Evolutionary conservation across 2,113 vertebrate species (phyloP), one percentile per base, ranked within the genome.

Genomic region (Clinocottus analis): DNA sequence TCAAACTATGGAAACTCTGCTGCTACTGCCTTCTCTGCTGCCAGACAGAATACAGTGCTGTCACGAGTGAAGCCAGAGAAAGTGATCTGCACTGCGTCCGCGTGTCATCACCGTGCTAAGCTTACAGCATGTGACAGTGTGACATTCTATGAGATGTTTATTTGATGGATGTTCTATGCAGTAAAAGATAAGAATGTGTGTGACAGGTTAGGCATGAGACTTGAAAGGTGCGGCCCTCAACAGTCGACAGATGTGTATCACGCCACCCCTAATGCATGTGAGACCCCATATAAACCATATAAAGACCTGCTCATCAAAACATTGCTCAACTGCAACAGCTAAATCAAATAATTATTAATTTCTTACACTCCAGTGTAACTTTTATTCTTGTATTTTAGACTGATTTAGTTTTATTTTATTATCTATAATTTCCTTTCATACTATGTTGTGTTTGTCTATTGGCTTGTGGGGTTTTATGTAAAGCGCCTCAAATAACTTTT

Each of bases 1-100:
- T 37, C n/a, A 72, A 84, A 23, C 53, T 66, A 33, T 41, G 33
- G 61, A 78, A 72, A 76, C 64, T 2, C 23, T 68, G 47, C 12
- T 67, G 2, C 53, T 66, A 7, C 17, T 62, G 21, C 2, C 17
- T n/a, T 9, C 17, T 75, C 16, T 59, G 14, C 49, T 45, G 21
- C 13, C 3, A 4, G 19, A 45, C 29, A 45, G 14, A 0, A 23
- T 45, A 5, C 62, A 72, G 31, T 5, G 49, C 19, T 43, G 27
- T 62, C 55, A 62, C 37, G 70, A 35, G 51, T 0, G 56, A 77
- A 69, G 17, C 3, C 2, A 85, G 3, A 21, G 1, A 23, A 3
- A 21, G 1, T 8, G 13, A 67, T 58, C 37, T 45, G 13, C 7
- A 29, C 49, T 7, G 60, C 16, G 19, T 29, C 17, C 13, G 51